Conservation (phyloP, 2,797 vertebrate genomes). For the Threskiornis aethiopicus region DNA sequence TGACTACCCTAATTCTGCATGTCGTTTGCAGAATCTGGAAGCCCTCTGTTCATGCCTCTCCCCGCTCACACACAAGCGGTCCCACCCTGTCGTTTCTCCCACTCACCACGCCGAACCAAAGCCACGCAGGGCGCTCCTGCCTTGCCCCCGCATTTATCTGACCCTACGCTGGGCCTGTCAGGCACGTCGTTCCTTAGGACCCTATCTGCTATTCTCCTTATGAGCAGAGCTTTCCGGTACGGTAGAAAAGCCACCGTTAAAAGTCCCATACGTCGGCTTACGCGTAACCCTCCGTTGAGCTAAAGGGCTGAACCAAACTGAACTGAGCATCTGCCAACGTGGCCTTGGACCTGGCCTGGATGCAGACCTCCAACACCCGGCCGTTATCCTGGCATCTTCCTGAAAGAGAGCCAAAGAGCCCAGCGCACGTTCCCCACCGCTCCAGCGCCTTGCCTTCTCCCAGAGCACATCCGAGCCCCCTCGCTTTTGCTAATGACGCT, state of each 20-base stretch:
- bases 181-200: not conserved
- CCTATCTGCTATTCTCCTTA: not conserved
- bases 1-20: not conserved
- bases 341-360: too few species aligned
- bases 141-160: not conserved
- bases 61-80: not conserved
- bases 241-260: not conserved
- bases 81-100: not conserved
- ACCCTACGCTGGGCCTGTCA: not conserved
- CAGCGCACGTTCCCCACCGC: fast-evolving
- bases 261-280: fast-evolving
- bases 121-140: not conserved
- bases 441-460: not conserved
- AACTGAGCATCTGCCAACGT: fast-evolving
- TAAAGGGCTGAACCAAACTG: not conserved
- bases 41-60: not conserved
- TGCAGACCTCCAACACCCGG: not conserved
- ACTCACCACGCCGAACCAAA: not conserved
- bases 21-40: not conserved
- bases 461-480: not conserved
- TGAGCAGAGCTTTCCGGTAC: not conserved
- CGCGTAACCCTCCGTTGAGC: not conserved
- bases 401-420: not conserved
- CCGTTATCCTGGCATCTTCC: not conserved
- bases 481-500: fast-evolving